Evolutionary conservation across 2,888 invertebrate species (phyloP), one percentile per base, ranked within the genome.

Genomic region (Ferdinandea cuprea): DNA sequence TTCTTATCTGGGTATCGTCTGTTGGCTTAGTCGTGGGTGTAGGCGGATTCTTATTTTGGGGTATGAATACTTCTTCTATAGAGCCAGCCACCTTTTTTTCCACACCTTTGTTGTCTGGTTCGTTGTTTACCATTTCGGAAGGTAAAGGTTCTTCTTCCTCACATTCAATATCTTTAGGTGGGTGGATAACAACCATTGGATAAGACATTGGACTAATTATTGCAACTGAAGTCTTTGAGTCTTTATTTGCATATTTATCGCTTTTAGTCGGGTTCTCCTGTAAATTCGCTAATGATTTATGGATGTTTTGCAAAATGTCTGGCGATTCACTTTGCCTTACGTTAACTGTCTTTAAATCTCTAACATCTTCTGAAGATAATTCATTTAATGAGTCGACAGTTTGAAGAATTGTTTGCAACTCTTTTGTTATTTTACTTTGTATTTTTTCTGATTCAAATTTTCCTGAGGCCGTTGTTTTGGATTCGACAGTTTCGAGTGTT

Each of bases 161-260:
- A 2, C 17, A 7, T 13, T n/a, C 1, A 3, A 35, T 19, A 6
- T 32, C 44, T 44, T 54, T 44, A 6, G 32, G 32, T 44, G 19
- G 28, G 11, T 63, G 63, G 1, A 63, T 25, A 9, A 37, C 50
- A 48, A 50, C 48, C 8, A 42, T 54, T n/a, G 52, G 54, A 30
- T 71, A 65, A 28, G 37, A 48, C 11, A 42, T 54, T n/a, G 52
- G 54, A 37, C 63, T 63, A 35, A 71, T 71, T 0, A 78, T 17
- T 5, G 52, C 66, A 1, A 54, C 46, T 2, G 78, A 59, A 6
- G 48, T 50, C 1, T 42, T 32, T n/a, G n/a, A n/a, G 4, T 9
- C 25, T n/a, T 35, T 66, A 1, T 35, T 44, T 3, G 4, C 0
- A 21, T 28, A 40, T 5, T 5, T 19, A 11, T 6, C 30, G 13